phyloP scores from a whole-genome alignment of 2,888 invertebrate genomes.

The Tipula lateralis region DNA sequence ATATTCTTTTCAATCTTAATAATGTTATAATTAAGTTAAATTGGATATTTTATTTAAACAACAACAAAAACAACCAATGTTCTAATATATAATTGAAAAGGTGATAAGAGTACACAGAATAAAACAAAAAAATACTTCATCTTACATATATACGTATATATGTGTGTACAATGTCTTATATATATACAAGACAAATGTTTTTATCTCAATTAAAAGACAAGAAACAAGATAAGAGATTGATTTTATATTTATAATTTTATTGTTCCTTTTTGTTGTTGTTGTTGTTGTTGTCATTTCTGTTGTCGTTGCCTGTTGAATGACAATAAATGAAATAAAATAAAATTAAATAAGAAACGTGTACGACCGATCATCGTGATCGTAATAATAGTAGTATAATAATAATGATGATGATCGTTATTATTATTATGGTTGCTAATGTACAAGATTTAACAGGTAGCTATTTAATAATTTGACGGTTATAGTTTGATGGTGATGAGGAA shows the following conservation, averaged over 20 bases:
- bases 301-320: background rate
- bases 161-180: background rate
- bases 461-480: background rate
- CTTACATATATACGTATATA: background rate
- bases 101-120: slow-evolving; percentile 19
- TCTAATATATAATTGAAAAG: background rate
- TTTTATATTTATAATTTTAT: background rate
- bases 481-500: background rate
- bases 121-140: background rate
- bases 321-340: background rate
- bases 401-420: background rate
- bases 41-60: slow-evolving; percentile 13
- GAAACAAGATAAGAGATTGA: slow-evolving; percentile 24
- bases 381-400: background rate
- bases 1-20: background rate
- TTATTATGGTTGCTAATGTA: background rate
- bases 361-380: background rate
- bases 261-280: background rate
- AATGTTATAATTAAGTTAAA: slow-evolving; percentile 24
- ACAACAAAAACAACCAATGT: background rate
- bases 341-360: background rate
- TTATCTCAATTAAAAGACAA: slow-evolving; percentile 24
- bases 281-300: background rate
- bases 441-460: background rate
- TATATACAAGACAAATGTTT: background rate